These are phyloP conservation scores for Pyrochroa serraticornis DNA, from an alignment of 2,888 invertebrate genomes.

Conservation along the genomic window DNA sequence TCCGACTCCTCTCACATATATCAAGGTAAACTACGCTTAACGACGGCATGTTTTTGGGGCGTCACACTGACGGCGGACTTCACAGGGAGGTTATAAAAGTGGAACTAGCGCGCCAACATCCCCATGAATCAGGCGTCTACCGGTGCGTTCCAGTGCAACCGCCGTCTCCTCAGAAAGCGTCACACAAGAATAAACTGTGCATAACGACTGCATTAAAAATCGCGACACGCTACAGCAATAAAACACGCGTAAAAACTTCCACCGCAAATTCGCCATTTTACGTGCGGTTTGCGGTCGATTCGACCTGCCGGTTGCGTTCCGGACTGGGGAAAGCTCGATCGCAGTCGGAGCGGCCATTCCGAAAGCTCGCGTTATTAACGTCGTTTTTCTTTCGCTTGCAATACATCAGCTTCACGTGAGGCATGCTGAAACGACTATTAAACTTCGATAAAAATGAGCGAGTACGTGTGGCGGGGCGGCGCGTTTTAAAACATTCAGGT, in stretches of 20 bases:
- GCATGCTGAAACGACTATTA: slow-evolving; percentile 14
- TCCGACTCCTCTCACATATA: slow-evolving; percentile 6
- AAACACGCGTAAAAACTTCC: slow-evolving; percentile 34
- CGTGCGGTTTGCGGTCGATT: too few species aligned
- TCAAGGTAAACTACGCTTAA: slow-evolving; percentile 3
- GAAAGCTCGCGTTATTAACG: too few species aligned
- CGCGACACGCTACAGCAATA: slow-evolving; percentile 37
- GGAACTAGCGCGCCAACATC: slow-evolving; percentile 16
- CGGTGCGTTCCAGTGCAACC: slow-evolving; percentile 45
- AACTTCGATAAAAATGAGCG: slow-evolving; percentile 14
- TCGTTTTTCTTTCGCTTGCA: background rate
- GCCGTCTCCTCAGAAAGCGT: slow-evolving; percentile 38
- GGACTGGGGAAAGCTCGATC: background rate
- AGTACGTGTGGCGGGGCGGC: slow-evolving; percentile 11
- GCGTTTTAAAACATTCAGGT: slow-evolving; percentile 23
- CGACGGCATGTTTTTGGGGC: slow-evolving; percentile 6
- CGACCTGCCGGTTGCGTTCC: background rate
- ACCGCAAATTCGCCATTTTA: background rate
- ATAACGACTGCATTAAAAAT: slow-evolving; percentile 45
- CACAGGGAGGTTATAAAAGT: slow-evolving; percentile 28
- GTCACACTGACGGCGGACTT: slow-evolving; percentile 17
- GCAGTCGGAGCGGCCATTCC: background rate
- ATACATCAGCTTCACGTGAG: slow-evolving; percentile 10
- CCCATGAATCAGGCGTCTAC: slow-evolving; percentile 43
- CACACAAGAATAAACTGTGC: slow-evolving; percentile 44